A percentile compares a stretch with the other conserved stretches of the same genome.
These are phyloP conservation scores for Solenopsis fugax DNA, from an alignment of 1,140 invertebrate species.

Conservation along the genomic window DNA sequence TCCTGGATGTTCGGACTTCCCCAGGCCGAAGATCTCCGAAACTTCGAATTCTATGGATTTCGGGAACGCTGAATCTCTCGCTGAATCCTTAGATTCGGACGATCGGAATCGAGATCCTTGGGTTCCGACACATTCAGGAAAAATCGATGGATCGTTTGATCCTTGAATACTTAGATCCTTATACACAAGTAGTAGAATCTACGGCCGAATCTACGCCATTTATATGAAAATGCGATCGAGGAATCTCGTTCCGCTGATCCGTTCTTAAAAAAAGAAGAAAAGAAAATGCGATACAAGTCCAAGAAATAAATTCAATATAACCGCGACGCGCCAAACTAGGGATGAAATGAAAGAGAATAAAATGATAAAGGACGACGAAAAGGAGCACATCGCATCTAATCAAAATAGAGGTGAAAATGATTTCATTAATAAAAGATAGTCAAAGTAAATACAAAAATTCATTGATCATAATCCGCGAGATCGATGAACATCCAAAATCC, in stretches of 20 bases:
- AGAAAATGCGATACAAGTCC: not conserved
- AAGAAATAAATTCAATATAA: conserved; percentile 16
- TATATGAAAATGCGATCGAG: conserved; percentile 62
- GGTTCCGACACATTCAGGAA: conserved; percentile 33
- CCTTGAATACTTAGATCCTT: conserved; percentile 50
- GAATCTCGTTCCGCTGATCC: conserved; percentile 65
- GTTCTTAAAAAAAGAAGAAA: not conserved
- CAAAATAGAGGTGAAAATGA: not conserved
- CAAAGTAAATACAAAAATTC: not conserved
- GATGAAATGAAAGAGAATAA: not conserved
- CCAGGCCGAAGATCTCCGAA: conserved; percentile 4
- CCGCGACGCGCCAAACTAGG: not conserved
- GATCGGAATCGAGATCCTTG: conserved; percentile 15
- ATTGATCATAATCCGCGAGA: not conserved
- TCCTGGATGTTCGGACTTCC: conserved; percentile 36
- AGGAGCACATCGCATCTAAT: not conserved
- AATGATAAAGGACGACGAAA: not conserved
- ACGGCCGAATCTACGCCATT: conserved; percentile 46
- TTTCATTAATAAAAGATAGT: not conserved
- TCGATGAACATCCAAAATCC: not conserved
- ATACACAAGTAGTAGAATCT: conserved; percentile 60
- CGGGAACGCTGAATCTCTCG: conserved; percentile 10
- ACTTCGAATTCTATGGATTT: conserved; percentile 18
- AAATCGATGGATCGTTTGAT: conserved; percentile 37
- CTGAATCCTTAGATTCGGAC: not conserved